These are phyloP conservation scores for Micoletzkya japonica DNA, from an alignment of 2,888 invertebrate species.

Conservation along the genomic window DNA sequence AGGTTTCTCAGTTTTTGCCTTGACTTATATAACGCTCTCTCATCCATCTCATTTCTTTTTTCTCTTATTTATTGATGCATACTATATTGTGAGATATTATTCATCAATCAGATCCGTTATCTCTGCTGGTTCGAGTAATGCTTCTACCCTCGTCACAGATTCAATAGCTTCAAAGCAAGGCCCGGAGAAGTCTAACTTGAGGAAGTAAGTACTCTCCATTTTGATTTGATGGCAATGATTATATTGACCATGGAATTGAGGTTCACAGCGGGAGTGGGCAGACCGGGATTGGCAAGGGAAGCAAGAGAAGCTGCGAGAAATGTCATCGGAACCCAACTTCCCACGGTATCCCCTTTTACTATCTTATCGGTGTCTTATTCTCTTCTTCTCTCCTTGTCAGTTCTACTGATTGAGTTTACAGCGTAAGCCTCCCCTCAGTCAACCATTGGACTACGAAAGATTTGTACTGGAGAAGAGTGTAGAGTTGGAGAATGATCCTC, in stretches of 20 bases:
- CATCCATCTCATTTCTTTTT: not conserved
- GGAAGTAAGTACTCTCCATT: conserved; percentile 22
- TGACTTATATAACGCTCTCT: not conserved
- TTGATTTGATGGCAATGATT: not conserved
- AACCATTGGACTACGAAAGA: conserved; percentile 59
- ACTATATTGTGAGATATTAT: not conserved
- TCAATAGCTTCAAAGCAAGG: conserved; percentile 44
- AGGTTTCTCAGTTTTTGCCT: not conserved
- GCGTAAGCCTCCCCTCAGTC: conserved; percentile 53
- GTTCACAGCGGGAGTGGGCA: conserved; percentile 59
- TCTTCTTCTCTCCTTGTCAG: not conserved
- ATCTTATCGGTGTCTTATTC: not conserved
- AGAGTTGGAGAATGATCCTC: conserved; percentile 58
- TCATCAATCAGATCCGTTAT: conserved; percentile 35
- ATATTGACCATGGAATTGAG: conserved; percentile 37
- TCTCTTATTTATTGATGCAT: not conserved
- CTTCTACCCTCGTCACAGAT: conserved; percentile 44
- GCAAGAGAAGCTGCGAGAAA: conserved; percentile 59
- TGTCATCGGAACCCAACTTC: conserved; percentile 53
- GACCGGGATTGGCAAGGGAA: conserved; percentile 57
- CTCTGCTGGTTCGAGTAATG: conserved; percentile 47
- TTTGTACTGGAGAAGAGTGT: conserved; percentile 58
- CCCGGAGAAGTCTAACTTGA: conserved; percentile 32
- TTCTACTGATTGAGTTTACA: conserved; percentile 33
- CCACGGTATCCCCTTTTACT: conserved; percentile 36